Conservation (phyloP, 2,888 invertebrate genomes). For the Drosophila kanekoi region DNA sequence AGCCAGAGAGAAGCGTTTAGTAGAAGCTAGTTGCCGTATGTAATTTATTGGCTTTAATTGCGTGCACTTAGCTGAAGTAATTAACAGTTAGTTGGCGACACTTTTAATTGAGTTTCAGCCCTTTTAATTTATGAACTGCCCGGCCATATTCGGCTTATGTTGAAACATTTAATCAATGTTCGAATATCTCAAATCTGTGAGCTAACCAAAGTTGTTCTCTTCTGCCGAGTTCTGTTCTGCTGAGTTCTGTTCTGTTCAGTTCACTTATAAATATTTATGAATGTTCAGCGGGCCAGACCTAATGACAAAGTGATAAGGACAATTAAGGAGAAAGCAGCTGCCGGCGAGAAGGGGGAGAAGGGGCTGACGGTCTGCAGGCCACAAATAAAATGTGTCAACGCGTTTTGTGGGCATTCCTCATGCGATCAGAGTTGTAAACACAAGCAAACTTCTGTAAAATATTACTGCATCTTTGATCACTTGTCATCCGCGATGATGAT, state of each 20-base stretch:
- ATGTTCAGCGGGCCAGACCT: conserved; percentile 47
- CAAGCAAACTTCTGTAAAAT: conserved; percentile 73
- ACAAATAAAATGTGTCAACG: conserved; percentile 75
- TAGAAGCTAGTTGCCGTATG: conserved; percentile 20
- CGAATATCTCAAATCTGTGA: conserved; percentile 74
- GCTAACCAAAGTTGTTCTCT: conserved; percentile 43
- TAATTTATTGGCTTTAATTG: conserved; percentile 69
- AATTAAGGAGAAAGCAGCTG: conserved; percentile 77
- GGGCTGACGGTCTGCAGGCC: conserved; percentile 15
- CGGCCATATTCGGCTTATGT: conserved; percentile 70
- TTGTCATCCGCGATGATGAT: conserved; percentile 77
- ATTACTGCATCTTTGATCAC: conserved; percentile 80
- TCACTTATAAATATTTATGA: conserved; percentile 71
- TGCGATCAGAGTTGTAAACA: conserved; percentile 69
- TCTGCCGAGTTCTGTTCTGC: no score
- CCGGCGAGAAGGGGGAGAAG: not conserved
- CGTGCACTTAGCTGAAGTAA: conserved; percentile 46
- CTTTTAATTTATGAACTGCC: conserved; percentile 75
- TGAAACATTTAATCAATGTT: conserved; percentile 78
- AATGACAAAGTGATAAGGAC: conserved; percentile 80
- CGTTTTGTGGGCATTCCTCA: conserved; percentile 48
- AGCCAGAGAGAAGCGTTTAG: not conserved
- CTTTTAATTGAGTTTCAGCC: conserved; percentile 77
- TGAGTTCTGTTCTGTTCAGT: no score
- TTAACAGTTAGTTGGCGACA: conserved; percentile 68